Evolutionary conservation across 2,797 vertebrate genomes (phyloP).

Genomic region (Diplodus puntazzo): DNA sequence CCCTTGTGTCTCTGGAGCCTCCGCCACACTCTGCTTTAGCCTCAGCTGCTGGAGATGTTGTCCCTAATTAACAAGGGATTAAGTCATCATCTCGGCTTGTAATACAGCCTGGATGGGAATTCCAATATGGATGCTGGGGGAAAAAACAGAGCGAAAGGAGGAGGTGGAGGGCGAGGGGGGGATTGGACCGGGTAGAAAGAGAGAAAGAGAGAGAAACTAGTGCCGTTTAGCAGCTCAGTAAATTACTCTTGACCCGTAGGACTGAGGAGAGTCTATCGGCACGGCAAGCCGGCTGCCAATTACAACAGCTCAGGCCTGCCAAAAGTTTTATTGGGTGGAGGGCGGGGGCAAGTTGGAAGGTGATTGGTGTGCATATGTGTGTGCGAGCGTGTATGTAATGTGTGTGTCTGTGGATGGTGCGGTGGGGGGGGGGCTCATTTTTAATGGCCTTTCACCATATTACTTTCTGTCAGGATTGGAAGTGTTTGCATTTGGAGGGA

Average conservation of each 20-base stretch:
- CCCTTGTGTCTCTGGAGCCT: conserved; percentile 75
- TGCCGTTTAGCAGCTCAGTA: conserved; percentile 87
- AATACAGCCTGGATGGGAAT: conserved; percentile 87
- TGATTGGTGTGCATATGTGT: conserved; percentile 62
- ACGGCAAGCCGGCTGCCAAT: conserved; percentile 86
- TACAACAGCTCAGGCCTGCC: conserved; percentile 85
- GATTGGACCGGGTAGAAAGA: conserved; percentile 67
- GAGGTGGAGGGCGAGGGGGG: conserved; percentile 4
- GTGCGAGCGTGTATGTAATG: conserved; percentile 23
- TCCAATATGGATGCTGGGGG: conserved; percentile 80
- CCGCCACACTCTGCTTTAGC: conserved; percentile 69
- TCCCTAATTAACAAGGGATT: conserved; percentile 90
- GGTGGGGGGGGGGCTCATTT: conserved; percentile 68
- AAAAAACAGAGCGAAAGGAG: conserved; percentile 9
- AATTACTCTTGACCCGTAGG: conserved; percentile 89
- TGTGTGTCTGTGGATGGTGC: conserved; percentile 11
- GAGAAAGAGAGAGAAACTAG: conserved; percentile 65
- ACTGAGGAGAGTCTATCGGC: conserved; percentile 85
- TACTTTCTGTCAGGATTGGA: conserved; percentile 80
- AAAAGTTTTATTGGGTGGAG: conserved; percentile 86
- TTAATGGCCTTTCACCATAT: conserved; percentile 82
- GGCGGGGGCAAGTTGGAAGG: conserved; percentile 72
- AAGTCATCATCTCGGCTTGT: conserved; percentile 88
- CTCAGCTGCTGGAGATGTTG: conserved; percentile 89
- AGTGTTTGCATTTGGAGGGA: conserved; percentile 80